Conservation (phyloP, 2,888 invertebrate species). For the Pemphredon lugubris region DNA sequence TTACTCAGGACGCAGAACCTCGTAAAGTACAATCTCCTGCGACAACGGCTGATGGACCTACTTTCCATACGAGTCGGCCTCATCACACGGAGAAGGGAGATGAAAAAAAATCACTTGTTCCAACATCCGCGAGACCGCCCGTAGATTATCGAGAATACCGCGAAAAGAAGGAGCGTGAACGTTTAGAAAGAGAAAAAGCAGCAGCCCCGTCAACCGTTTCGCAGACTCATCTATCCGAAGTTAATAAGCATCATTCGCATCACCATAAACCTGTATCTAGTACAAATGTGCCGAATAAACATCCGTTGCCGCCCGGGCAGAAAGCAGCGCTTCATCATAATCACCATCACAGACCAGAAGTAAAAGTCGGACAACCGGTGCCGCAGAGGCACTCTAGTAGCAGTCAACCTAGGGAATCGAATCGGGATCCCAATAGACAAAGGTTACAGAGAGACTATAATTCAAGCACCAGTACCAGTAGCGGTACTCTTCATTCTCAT, state of each 20-base stretch:
- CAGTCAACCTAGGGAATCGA: slow-evolving; percentile 61
- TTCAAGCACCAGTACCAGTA: slow-evolving; percentile 48
- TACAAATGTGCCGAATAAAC: slow-evolving; percentile 75
- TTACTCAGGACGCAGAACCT: slow-evolving; percentile 74
- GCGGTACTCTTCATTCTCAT: slow-evolving; percentile 52
- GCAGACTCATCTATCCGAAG: slow-evolving; percentile 70
- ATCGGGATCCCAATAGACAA: slow-evolving; percentile 69
- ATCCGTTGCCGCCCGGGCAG: slow-evolving; percentile 70
- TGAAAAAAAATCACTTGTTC: slow-evolving; percentile 71
- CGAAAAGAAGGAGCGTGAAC: slow-evolving; percentile 85
- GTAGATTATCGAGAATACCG: slow-evolving; percentile 85
- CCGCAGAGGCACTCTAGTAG: slow-evolving; percentile 69
- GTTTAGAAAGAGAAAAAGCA: slow-evolving; percentile 83
- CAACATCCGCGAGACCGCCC: slow-evolving; percentile 76
- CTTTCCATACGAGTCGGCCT: slow-evolving; percentile 71
- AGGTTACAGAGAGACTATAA: slow-evolving; percentile 69
- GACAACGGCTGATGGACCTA: slow-evolving; percentile 61
- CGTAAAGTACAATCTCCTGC: slow-evolving; percentile 75
- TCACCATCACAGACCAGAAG: slow-evolving; percentile 76
- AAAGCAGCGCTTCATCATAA: slow-evolving; percentile 72
- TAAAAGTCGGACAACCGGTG: slow-evolving; percentile 71
- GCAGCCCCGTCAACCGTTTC: slow-evolving; percentile 67
- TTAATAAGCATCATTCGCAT: slow-evolving; percentile 73
- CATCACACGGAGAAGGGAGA: slow-evolving; percentile 71
- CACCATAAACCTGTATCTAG: slow-evolving; percentile 70